Evolutionary conservation across 2,888 invertebrate genomes (phyloP).

Genomic region (Smittia sp.): DNA sequence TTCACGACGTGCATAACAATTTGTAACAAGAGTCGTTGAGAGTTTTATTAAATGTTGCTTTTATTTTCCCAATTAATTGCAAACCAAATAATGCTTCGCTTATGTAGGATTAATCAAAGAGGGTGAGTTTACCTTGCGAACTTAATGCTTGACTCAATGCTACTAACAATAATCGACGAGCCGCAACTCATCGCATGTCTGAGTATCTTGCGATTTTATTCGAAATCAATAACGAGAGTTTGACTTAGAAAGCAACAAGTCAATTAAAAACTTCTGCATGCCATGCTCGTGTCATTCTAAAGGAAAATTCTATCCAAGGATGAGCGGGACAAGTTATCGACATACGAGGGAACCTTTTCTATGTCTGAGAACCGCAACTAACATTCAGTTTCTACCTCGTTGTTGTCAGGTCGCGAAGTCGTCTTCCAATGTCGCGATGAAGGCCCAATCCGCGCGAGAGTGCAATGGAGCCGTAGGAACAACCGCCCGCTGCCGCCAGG

Average conservation of each 20-base stretch:
- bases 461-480: slow-evolving; percentile 72
- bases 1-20: background rate
- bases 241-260: slow-evolving; percentile 33
- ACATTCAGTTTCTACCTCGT: background rate
- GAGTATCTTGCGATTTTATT: slow-evolving; percentile 2
- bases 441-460: slow-evolving; percentile 71
- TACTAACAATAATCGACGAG: slow-evolving; percentile 20
- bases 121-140: slow-evolving; percentile 32
- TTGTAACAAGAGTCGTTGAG: background rate
- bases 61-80: slow-evolving; percentile 32
- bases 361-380: background rate
- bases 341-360: background rate
- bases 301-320: background rate
- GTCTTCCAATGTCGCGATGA: slow-evolving; percentile 92
- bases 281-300: background rate
- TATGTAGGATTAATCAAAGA: slow-evolving; percentile 40
- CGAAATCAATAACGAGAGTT: slow-evolving; percentile 12
- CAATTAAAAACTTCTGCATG: slow-evolving; percentile 28
- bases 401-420: slow-evolving; percentile 76
- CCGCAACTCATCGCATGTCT: slow-evolving; percentile 23
- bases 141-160: background rate
- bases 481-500: slow-evolving; percentile 71
- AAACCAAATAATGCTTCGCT: slow-evolving; percentile 38
- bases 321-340: slow-evolving; percentile 8
- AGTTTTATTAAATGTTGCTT: slow-evolving; percentile 11